Evolutionary conservation across 2,888 invertebrate genomes (phyloP).

Genomic region (Lepidochitona cinerea): DNA sequence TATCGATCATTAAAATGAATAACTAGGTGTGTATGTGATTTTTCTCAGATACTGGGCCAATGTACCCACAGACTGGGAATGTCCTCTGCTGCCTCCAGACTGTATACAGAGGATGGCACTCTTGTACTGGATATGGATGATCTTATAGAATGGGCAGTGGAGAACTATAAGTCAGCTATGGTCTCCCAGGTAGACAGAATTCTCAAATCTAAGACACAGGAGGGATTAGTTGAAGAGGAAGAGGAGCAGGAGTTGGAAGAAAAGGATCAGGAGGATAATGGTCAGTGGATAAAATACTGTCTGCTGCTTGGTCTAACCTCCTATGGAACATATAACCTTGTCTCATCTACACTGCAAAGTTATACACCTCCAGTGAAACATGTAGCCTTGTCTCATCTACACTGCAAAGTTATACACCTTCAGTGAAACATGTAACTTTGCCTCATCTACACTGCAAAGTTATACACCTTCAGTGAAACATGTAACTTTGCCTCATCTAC

Average conservation of each 20-base stretch:
- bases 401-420: no score
- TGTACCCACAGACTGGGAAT: conserved; percentile 60
- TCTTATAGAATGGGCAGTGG: conserved; percentile 61
- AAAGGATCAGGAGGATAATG: conserved; percentile 13
- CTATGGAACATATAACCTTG: no score
- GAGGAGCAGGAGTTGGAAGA: conserved; percentile 33
- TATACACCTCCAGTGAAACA: no score
- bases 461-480: no score
- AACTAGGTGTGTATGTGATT: no score
- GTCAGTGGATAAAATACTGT: not conserved
- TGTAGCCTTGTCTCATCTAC: no score
- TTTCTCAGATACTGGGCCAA: conserved; percentile 68
- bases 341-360: no score
- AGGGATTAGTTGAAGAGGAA: conserved; percentile 29
- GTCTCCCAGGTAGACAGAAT: conserved; percentile 50
- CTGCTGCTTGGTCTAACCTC: no score
- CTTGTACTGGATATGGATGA: conserved; percentile 66
- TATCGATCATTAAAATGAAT: no score
- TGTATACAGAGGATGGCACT: conserved; percentile 66
- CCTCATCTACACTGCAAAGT: no score
- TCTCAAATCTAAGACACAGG: conserved; percentile 12
- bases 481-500: no score
- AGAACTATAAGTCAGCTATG: conserved; percentile 55
- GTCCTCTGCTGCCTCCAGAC: conserved; percentile 59
- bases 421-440: no score